Evolutionary conservation across 1,140 invertebrate genomes (phyloP), one percentile per base, ranked within the genome.

Genomic region (Musca domestica): DNA sequence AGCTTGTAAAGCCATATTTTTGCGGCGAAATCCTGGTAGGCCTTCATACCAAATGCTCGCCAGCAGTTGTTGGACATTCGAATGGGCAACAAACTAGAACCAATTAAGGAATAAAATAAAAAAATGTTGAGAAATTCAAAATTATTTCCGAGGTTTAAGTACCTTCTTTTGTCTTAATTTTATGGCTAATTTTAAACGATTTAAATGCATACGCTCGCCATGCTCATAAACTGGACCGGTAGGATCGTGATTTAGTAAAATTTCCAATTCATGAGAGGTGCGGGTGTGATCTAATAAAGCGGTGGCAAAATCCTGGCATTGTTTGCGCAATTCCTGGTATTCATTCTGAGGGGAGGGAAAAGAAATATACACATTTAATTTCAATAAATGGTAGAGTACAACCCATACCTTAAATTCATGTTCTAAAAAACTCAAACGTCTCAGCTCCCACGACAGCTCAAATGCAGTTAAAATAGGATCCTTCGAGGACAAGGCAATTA

Each of bases 1-100:
- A 15, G 94, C 92, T 83, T 98, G 94, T 20, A 97, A 87, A 4
- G 95, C 85, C 88, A 98, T 96, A 84, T 98, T 98, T 84, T 96
- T 93, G 70, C 95, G 88, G n/a, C 96, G 88, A 84, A 98, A 98
- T 0, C 96, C 96, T 0, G 96, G 96, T 51, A 98, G 86, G 27
- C 95, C 95, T 81, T 98, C 96, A 84, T 98, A 98, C 96, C 96
- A 99, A 75, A 99, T 98, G 69, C 95, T 96, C 4, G 96, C 95
- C 70, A 99, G 85, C 64, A 99, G 86, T 82, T 99, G 96, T 80
- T 99, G 96, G 56, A 98, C 97, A 86, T 98, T 98, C 2, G 96
- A 95, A 84, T 99, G 96, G 27, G 96, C 95, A 69, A 98, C 97
- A 84, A 99, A 99, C 95, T 98, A 85, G 49, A 27, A 9, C 22